These are phyloP conservation scores for Achlya flavicornis DNA, from an alignment of 2,888 invertebrate species.

Conservation along the genomic window DNA sequence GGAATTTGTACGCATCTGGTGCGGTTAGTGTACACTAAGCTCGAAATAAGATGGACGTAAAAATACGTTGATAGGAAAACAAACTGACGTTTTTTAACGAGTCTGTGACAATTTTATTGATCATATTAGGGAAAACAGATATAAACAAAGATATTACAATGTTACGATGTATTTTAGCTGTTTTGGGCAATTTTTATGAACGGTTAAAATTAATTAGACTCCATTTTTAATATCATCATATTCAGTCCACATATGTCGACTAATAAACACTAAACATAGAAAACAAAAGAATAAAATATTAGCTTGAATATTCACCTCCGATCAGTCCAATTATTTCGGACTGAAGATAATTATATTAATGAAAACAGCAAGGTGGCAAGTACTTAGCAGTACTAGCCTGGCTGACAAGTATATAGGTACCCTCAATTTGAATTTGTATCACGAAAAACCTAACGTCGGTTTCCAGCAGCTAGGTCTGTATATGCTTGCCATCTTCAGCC, in stretches of 20 bases:
- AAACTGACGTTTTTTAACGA: slow-evolving; percentile 15
- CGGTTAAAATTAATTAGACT: background rate
- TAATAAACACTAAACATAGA: background rate
- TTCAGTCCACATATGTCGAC: background rate
- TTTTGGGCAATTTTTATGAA: background rate
- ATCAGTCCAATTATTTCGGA: too few relatives aligned
- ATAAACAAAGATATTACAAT: slow-evolving; percentile 8
- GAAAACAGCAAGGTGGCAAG: too few relatives aligned
- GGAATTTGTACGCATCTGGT: slow-evolving; percentile 72
- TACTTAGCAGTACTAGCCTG: too few relatives aligned
- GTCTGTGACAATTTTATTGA: slow-evolving; percentile 19
- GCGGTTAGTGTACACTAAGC: slow-evolving; percentile 51
- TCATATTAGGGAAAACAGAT: slow-evolving; percentile 12
- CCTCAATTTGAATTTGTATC: too few relatives aligned
- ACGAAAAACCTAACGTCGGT: too few relatives aligned
- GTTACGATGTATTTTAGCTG: background rate
- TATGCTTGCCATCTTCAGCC: too few relatives aligned
- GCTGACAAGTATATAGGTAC: too few relatives aligned
- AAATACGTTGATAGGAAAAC: slow-evolving; percentile 20
- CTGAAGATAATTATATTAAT: too few relatives aligned
- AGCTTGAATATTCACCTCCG: too few relatives aligned
- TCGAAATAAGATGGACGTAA: slow-evolving; percentile 39
- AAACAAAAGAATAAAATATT: too few relatives aligned
- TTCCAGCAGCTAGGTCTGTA: too few relatives aligned
- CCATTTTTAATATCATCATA: background rate